Evolutionary conservation across 2,797 vertebrate genomes (phyloP).

Genomic region (Onychomys torridus): DNA sequence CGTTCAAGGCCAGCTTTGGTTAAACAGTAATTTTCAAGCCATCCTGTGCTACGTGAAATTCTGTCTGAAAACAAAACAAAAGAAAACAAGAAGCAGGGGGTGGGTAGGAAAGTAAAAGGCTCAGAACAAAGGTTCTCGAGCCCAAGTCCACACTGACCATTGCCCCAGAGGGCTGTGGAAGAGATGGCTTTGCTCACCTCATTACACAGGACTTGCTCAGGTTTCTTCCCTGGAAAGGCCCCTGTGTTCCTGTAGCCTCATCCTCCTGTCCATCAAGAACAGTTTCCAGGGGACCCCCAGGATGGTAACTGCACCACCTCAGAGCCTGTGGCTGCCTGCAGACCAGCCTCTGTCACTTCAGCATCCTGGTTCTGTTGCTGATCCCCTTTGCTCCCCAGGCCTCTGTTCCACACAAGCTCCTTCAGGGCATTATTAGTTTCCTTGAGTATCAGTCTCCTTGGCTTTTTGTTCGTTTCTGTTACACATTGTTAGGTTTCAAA

Average conservation of each 20-base stretch:
- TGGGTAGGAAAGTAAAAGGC: too few species aligned
- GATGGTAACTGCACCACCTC: neutral
- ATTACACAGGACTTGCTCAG: neutral
- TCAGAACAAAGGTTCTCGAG: too few species aligned
- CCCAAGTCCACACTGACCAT: neutral
- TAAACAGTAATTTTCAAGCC: too few species aligned
- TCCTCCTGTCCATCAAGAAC: neutral
- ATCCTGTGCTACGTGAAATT: neutral
- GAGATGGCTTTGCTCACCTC: neutral
- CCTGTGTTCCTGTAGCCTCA: neutral
- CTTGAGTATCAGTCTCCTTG: neutral
- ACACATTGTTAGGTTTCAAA: neutral
- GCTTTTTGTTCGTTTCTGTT: neutral
- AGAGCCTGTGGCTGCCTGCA: neutral
- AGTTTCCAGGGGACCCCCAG: neutral
- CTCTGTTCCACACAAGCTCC: neutral
- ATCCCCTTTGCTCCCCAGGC: neutral
- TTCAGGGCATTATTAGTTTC: neutral
- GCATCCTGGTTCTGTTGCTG: too few species aligned
- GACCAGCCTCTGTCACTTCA: neutral
- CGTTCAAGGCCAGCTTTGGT: neutral
- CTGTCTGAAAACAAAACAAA: neutral
- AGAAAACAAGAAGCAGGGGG: neutral
- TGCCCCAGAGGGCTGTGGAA: neutral
- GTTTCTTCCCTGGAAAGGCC: neutral